phyloP scores from a whole-genome alignment of 53 echinoderm and acorn worm genomes.

The Arbacia lixula region DNA sequence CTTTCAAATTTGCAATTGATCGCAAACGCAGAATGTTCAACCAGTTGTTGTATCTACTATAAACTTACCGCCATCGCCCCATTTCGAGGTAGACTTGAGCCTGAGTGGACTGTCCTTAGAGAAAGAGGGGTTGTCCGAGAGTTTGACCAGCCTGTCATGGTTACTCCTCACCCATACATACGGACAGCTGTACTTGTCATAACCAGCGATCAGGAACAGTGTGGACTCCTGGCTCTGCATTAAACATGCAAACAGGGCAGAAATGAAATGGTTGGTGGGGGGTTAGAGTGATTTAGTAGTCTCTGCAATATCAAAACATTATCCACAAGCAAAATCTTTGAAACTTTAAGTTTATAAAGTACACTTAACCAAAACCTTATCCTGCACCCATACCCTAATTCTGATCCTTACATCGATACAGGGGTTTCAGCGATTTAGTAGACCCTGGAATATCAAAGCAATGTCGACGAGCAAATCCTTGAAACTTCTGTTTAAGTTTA shows the following conservation, averaged over 20 bases:
- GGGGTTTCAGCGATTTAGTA: too few relatives aligned
- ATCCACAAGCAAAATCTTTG: background rate
- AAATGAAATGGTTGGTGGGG: too few relatives aligned
- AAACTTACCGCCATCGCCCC: conserved; percentile 74
- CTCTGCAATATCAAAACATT: background rate
- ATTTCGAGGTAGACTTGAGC: conserved; percentile 82
- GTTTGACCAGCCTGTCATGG: conserved; percentile 82
- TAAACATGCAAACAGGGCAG: background rate
- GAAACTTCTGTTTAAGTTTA: too few relatives aligned
- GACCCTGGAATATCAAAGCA: too few relatives aligned
- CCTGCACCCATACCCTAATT: too few relatives aligned
- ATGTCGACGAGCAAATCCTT: too few relatives aligned
- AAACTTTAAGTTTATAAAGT: background rate
- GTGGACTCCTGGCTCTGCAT: conserved; percentile 71
- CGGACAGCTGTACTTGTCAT: conserved; percentile 84
- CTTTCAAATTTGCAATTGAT: too few relatives aligned
- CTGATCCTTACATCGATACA: too few relatives aligned
- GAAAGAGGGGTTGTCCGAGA: conserved; percentile 64
- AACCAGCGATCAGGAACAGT: conserved; percentile 86
- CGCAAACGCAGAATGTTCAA: too few relatives aligned
- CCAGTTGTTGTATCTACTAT: background rate
- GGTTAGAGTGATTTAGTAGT: background rate
- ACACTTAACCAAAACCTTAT: too few relatives aligned
- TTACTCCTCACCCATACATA: conserved; percentile 93
- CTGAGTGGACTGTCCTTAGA: conserved; percentile 89